Percentiles rank a stretch among this genome's conserved stretches.
These are phyloP conservation scores for Actenoides lindsayi DNA, from an alignment of 2,113 vertebrate species.

Conservation along the genomic window DNA sequence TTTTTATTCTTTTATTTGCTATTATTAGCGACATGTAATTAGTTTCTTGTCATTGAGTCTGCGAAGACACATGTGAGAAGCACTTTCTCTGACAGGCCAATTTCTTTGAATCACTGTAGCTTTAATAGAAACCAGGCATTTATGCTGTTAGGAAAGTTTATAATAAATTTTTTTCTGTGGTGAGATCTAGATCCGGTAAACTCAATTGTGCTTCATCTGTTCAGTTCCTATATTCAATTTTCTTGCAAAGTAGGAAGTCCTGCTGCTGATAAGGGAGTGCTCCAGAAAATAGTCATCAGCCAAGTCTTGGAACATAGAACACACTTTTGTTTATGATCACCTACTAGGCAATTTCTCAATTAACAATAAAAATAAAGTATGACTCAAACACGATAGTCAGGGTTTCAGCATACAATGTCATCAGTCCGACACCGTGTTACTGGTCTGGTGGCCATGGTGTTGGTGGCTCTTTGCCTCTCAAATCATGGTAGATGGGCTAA, in stretches of 20 bases:
- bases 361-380: background rate
- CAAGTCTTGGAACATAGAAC: background rate
- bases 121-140: background rate
- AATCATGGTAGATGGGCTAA: background rate
- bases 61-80: background rate
- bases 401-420: background rate
- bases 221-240: background rate
- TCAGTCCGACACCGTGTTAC: background rate
- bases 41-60: background rate
- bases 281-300: background rate
- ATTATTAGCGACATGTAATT: background rate
- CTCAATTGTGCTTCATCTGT: background rate
- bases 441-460: rapidly evolving
- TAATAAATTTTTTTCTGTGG: background rate
- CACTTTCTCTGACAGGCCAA: background rate
- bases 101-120: background rate
- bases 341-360: background rate
- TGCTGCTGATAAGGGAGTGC: background rate
- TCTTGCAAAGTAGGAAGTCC: background rate
- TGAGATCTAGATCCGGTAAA: background rate
- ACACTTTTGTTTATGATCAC: background rate
- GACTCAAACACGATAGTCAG: background rate
- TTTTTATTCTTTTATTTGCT: background rate
- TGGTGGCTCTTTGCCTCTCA: background rate
- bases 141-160: background rate